Evolutionary conservation across 2,113 vertebrate species (phyloP).

Genomic region (Pseudopipra pipra): DNA sequence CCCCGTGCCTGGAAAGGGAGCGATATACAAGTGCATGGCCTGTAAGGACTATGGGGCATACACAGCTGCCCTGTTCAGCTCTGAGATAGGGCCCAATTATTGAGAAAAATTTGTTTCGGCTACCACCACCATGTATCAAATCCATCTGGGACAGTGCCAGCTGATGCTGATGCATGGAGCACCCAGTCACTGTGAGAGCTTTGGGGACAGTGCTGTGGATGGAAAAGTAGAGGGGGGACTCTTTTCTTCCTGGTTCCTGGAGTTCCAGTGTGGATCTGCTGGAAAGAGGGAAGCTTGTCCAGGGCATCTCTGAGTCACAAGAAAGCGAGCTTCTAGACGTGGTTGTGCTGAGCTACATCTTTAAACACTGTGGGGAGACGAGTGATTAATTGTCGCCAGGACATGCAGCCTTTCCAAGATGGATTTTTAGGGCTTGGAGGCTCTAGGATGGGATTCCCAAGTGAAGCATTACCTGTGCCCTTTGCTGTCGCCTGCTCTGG

Average conservation of each 20-base stretch:
- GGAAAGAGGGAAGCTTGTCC: background rate
- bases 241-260: background rate
- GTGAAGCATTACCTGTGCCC: background rate
- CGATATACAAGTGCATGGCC: accelerated
- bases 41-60: background rate
- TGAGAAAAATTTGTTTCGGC: background rate
- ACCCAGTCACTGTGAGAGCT: background rate
- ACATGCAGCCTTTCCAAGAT: background rate
- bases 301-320: background rate
- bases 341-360: background rate
- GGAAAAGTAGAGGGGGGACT: accelerated
- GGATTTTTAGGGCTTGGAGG: background rate
- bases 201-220: background rate
- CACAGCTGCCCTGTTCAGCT: background rate
- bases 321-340: background rate
- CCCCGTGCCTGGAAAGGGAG: background rate
- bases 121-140: background rate
- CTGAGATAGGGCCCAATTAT: accelerated
- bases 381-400: background rate
- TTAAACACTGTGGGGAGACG: background rate
- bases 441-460: background rate
- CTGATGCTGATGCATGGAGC: background rate
- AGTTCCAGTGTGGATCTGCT: background rate
- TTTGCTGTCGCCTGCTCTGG: background rate
- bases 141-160: background rate